Evolutionary conservation across 2,113 vertebrate species (phyloP).

Genomic region (Cyprinodon variegatus): DNA sequence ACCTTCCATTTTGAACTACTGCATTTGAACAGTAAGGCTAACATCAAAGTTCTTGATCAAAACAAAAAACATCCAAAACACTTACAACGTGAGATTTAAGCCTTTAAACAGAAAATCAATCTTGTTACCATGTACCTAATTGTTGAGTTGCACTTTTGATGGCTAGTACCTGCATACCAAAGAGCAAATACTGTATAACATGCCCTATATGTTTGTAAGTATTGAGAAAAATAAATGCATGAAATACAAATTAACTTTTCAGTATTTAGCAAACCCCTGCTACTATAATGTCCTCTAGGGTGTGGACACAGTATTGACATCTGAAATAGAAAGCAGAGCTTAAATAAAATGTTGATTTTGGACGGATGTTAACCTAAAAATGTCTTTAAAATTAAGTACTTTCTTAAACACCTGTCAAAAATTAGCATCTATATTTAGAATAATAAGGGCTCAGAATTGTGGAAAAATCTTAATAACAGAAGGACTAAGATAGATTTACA

Average conservation of each 20-base stretch:
- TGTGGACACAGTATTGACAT: neutral
- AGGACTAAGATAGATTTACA: neutral
- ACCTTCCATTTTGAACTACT: no score
- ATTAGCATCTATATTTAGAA: neutral
- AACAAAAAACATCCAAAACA: no score
- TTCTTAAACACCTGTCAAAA: neutral
- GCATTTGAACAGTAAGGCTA: no score
- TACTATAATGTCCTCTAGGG: neutral
- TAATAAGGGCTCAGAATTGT: neutral
- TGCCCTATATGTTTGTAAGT: no score
- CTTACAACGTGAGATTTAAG: no score
- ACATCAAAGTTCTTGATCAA: no score
- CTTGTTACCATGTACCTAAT: neutral
- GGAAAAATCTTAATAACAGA: neutral
- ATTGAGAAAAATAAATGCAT: no score
- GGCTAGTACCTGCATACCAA: neutral
- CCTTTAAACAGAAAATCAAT: no score
- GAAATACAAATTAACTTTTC: no score
- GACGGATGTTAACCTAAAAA: neutral
- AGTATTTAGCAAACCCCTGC: no score
- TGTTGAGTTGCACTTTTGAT: neutral
- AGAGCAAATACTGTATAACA: neutral
- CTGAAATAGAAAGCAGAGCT: neutral
- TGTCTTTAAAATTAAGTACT: neutral
- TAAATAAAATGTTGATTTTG: neutral